Base-by-base conservation (phyloP, 2,888 invertebrate genomes). In the Archips crataeganus region DNA sequence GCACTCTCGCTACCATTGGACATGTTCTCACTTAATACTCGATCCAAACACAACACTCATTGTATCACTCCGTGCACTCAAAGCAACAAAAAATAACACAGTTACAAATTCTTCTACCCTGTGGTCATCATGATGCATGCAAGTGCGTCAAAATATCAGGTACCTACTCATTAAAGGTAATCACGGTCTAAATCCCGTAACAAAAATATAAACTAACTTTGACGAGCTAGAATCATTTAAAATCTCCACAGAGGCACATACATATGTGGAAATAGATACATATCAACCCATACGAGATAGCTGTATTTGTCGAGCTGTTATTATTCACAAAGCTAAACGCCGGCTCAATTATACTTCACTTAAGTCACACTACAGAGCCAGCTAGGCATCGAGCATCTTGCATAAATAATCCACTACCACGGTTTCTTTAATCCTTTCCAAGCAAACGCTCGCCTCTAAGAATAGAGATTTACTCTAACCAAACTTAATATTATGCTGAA, bases 401-500 rank as follows among this genome's bases (percentile, higher is more conserved):
- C 83, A 84, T 83, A 82, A 83, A 80, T 81, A 79, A 78, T 78
- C 70, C 57, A 65, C 65, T 60, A 66, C 74, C 69, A 67, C 76
- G 76, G 76, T 75, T 79, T 78, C 78, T 83, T 82, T 82, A 88
- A 88, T 87, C 85, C 84, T 85, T 73, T 84, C 84, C 80, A 76
- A 80, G 81, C 77, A 82, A 84, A 81, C 78, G 80, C 85, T 78
- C 74, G 54, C 57, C 66, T 62, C 61, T 36, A 80, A 82, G 83
- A 86, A 87, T 81, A 84, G 83, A 87, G 86, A 87, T 88, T 90
- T 88, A 85, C 86, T 79, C 83, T 80, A 75, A 79, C 79, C 78
- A 79, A 86, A 88, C 87, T 89, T 89, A 89, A 89, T 88, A 89
- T 85, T 84, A 86, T 83, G 83, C 86, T 83, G 81, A 78, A 84